Evolutionary conservation across 1,140 invertebrate genomes (phyloP), one percentile per base, ranked within the genome.

Genomic region (Ceratina australensis): DNA sequence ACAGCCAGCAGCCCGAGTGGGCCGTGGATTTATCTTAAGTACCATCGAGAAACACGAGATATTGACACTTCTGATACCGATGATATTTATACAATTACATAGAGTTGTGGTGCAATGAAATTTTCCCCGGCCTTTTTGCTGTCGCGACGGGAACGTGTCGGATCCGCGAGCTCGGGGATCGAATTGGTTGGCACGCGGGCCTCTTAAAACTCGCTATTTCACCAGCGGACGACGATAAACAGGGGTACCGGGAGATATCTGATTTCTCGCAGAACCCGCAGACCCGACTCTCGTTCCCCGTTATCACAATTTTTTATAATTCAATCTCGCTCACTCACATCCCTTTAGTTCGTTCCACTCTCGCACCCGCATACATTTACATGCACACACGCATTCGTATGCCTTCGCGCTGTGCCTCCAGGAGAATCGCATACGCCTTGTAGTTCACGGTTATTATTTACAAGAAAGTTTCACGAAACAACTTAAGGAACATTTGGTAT

Each of bases 401-500:
- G 33, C 33, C 33, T 42, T 74, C 80, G 57, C 69, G 49, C 66
- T 20, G 73, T 42, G 33, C 33, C 73, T 50, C 42, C 64, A 47
- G 54, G 59, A 49, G 60, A 72, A 69, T 71, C 68, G 64, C 59
- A 65, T 60, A 68, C 80, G 61, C 63, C 5, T 67, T 76, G n/a
- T 56, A 72, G 74, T 63, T 66, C 61, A 72, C 76, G 60, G 50
- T 69, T 67, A 81, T 59, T 85, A 85, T 85, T 60, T 78, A 84
- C 73, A 83, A 54, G 33, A 74, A 80, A 79, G 79, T 78, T 66
- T 79, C 72, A 79, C 79, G 65, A 81, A 84, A 84, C 76, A 85
- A 85, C 83, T 83, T 69, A 84, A 85, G 84, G 83, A 85, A 85
- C 84, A 85, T 85, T 85, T 85, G 83, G 83, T 84, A 85, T 85